Evolutionary conservation across 2,797 vertebrate species (phyloP), one percentile per base, ranked within the genome.

Genomic region (Alauda arvensis): DNA sequence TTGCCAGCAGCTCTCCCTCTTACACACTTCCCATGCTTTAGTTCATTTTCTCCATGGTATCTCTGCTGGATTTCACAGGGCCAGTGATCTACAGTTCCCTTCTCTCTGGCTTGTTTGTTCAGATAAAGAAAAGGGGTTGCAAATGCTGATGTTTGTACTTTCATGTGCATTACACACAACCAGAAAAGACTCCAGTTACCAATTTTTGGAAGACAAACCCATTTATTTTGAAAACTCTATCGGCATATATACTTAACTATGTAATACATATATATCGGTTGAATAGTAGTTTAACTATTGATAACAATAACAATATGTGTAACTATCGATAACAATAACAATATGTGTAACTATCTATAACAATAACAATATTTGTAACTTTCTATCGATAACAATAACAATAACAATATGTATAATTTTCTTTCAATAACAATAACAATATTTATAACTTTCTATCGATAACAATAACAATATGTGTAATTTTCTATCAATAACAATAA

Each of bases 151-250:
- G 3, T 60, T 66, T 19, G 18, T 60, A n/a, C 23, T 67, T 67
- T 19, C 9, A 25, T 29, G n/a, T 2, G 1, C 31, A 6, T 28
- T 31, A 23, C 29, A 21, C 34, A 18, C 1, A 1, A 21, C 21
- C 23, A 53, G 18, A 34, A 74, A 65, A 48, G 2, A 60, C 31
- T 74, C 11, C 23, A 42, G 34, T 53, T 60, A 37, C 26, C 10
- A 37, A 5, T n/a, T 74, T 48, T 42, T 79, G 18, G 31, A 86
- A 60, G 31, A 60, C 5, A 46, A 66, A 33, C 1, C 18, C 1
- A 14, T 70, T 85, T 85, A 66, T 72, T 85, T 72, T 79, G 26
- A 60, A 66, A 85, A 33, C 74, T 8, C 33, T 28, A 18, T 55
- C 8, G 48, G 4, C 34, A 18, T 15, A 11, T 55, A 33, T 20